These are phyloP conservation scores for Mythimna vitellina DNA, from an alignment of 2,888 invertebrate genomes.

Conservation along the genomic window DNA sequence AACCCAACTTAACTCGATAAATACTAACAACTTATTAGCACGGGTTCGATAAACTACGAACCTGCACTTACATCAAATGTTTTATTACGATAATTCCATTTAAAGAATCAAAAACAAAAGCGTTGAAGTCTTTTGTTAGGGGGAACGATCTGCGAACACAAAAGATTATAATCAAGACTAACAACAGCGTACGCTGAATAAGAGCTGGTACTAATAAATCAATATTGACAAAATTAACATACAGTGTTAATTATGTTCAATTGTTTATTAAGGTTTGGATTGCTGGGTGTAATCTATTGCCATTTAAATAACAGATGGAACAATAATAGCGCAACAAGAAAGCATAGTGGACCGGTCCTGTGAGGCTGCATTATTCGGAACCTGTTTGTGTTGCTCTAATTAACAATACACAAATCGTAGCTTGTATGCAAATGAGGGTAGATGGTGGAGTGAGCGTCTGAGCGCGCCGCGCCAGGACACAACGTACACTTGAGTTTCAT, in stretches of 20 bases:
- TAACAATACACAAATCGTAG: slow-evolving; percentile 91
- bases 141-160: slow-evolving; percentile 42
- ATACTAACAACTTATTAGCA: slow-evolving; percentile 8
- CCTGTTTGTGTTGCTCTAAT: slow-evolving; percentile 89
- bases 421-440: slow-evolving; percentile 89
- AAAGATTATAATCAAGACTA: slow-evolving; percentile 54
- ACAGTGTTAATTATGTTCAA: slow-evolving; percentile 87
- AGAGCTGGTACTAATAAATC: slow-evolving; percentile 70
- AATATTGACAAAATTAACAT: slow-evolving; percentile 84
- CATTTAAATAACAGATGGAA: slow-evolving; percentile 89
- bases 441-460: slow-evolving; percentile 73
- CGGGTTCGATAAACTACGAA: slow-evolving; percentile 12
- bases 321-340: slow-evolving; percentile 87
- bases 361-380: slow-evolving; percentile 81
- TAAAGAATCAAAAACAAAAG: slow-evolving; percentile 46
- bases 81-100: slow-evolving; percentile 27
- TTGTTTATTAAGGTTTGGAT: slow-evolving; percentile 82
- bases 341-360: slow-evolving; percentile 77
- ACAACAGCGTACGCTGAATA: slow-evolving; percentile 48
- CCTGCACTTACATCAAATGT: slow-evolving; percentile 14
- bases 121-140: slow-evolving; percentile 78
- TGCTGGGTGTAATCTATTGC: slow-evolving; percentile 83
- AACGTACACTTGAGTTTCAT: slow-evolving; percentile 69
- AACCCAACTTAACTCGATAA: neutral
- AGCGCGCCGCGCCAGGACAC: slow-evolving; percentile 60